Base-by-base conservation (phyloP, 2,888 invertebrate genomes). In the Acanthoscelides obtectus region DNA sequence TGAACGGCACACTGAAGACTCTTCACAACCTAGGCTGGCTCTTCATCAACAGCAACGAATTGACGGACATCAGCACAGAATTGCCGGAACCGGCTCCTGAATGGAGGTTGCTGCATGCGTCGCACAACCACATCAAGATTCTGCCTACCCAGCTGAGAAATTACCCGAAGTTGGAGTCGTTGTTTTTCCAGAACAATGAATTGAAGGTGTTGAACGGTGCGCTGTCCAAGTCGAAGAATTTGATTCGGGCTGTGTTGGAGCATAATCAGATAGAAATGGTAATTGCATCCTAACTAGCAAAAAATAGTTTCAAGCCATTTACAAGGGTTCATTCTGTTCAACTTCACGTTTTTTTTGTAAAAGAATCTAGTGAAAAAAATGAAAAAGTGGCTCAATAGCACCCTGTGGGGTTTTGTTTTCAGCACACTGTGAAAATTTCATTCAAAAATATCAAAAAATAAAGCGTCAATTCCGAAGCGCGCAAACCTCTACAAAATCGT, bases 1-100 rank as follows among this genome's bases (percentile, higher is more conserved):
- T 95, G 70, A 95, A 95, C 81, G 92, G 92, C n/a, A 93, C 94
- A 0, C 84, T 95, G n/a, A 88, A 91, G 74, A 90, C 93, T 72
- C 85, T 95, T 69, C 89, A 90, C 74, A 89, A 92, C 74, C 85
- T 95, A 73, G 91, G 92, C 80, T 93, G 94, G 90, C 87, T 95
- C 68, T 92, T 94, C 78, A 90, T 95, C 69, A 94, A 94, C 81
- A 88, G 90, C 71, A 95, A 95, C 84, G 89, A 92, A 77, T 86
- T 95, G 72, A 90, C 90, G 73, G 88, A 91, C 25, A 87, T 95
- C 78, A 94, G 95, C 68, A 90, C 91, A 67, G 92, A 95, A 84
- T 83, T 95, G 74, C 94, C 95, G 1, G 87, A 87, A 85, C 88
- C 88, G 81, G 89, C 91, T 27, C 89, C 90, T 77, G 90, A 90